Evolutionary conservation across 2,888 invertebrate species (phyloP), one percentile per base, ranked within the genome.

Genomic region (Drosophila vallismaia): DNA sequence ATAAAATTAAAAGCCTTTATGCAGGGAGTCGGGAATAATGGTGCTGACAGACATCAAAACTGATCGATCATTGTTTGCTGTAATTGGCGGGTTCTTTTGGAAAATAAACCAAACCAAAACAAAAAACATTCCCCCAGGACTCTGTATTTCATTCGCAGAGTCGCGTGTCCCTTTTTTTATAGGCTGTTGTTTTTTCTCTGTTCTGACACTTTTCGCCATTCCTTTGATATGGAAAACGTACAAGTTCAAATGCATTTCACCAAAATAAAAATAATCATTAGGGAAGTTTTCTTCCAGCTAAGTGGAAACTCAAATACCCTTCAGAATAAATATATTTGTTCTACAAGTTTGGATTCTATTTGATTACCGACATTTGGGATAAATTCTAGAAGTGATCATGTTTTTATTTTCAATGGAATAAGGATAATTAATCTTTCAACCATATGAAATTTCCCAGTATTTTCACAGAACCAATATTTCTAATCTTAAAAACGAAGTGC

Each of bases 171-270:
- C 19, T 28, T 45, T 56, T 44, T 45, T 31, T 33, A 53, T 58
- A 48, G 51, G 66, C 63, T 67, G 63, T 28, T 5, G 28, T 28
- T 71, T 73, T 81, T 52, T 56, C 36, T 60, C 29, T 10, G 33
- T 54, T 50, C 59, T 71, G 64, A 58, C 67, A 74, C 42, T 51
- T 59, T 50, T 14, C 55, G 46, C 66, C 58, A 59, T 74, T 69
- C 73, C 86, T 87, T 83, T 83, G 88, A 87, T 77, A 83, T 87
- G 82, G 70, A 82, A 87, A 82, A 76, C 75, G 31, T 59, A 64
- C 57, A 60, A 63, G 36, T 56, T 69, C 52, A 68, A 72, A 44
- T 76, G 66, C 59, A 71, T 55, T 56, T 68, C 49, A 44, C 33
- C 58, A 64, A 51, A 19, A 56, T 31, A 58, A 53, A 31, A 44